Evolutionary conservation across 2,888 invertebrate species (phyloP).

Genomic region (Microplitis deprimator): DNA sequence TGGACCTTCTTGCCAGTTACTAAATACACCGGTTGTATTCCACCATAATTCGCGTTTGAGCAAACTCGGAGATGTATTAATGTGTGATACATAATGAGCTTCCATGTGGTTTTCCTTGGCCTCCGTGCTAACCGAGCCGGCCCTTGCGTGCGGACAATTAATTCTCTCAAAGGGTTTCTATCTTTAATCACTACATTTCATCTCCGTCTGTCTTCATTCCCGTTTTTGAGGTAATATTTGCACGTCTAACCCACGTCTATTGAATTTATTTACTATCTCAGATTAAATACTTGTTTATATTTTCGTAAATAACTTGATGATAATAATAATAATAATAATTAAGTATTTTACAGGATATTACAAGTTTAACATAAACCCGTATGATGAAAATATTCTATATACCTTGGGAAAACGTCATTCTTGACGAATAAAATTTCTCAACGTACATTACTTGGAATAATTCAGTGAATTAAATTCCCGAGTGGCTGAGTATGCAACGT

Average conservation of each 20-base stretch:
- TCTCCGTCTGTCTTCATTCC: background rate
- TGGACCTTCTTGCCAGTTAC: conserved; percentile 33
- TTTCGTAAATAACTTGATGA: background rate
- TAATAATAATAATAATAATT: background rate
- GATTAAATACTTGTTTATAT: background rate
- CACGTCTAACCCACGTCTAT: background rate
- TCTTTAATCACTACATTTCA: conserved; percentile 6
- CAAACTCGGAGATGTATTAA: conserved; percentile 38
- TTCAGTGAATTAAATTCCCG: conserved; percentile 32
- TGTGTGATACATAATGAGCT: conserved; percentile 40
- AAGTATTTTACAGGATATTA: background rate
- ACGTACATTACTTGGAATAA: conserved; percentile 14
- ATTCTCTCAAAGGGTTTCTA: conserved; percentile 12
- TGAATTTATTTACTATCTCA: background rate
- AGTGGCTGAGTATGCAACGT: conserved; percentile 40
- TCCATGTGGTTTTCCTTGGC: conserved; percentile 39
- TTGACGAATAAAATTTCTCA: conserved; percentile 28
- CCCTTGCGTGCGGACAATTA: conserved; percentile 10
- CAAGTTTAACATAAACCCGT: conserved; percentile 11
- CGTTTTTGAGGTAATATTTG: background rate
- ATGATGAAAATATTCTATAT: conserved; percentile 4
- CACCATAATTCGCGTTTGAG: conserved; percentile 40
- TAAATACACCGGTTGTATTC: conserved; percentile 19
- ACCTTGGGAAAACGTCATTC: conserved; percentile 24
- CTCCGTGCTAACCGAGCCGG: conserved; percentile 20